Base-by-base conservation (phyloP, 1,140 invertebrate species). In the Drosophila azteca region DNA sequence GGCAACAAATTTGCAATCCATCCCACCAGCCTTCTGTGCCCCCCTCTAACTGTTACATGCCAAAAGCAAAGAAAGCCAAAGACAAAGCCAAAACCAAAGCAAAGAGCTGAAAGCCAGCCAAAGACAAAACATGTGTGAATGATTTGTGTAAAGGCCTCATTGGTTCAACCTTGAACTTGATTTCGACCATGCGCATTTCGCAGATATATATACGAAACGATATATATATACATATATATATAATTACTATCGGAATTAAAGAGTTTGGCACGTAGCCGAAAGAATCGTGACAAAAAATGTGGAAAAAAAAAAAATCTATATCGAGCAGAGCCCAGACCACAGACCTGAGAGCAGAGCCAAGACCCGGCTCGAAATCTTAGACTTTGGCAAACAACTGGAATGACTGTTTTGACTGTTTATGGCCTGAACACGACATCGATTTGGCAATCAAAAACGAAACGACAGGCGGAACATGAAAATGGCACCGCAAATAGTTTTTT, bases 211-310 rank as follows among this genome's bases (percentile, higher is more conserved):
- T 29, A 29, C 6, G 7, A 29, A n/a, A n/a, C n/a, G n/a, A n/a
- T n/a, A n/a, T n/a, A n/a, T 6, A 31, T 39, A 29, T 68, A 29
- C 13, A 53, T 22, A 46, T 54, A 45, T 69, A 81, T 80, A 77
- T 81, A 77, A 72, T 81, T 63, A 63, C 54, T 45, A 72, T 63
- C 31, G 26, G 46, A 50, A 57, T 69, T 52, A 31, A 61, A 73
- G 58, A 73, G 65, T 66, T 72, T 85, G 77, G 81, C 81, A 83
- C 81, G 63, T 62, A 68, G 55, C 69, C 45, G 39, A 29, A 49
- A 73, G 58, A 85, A 80, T 84, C 81, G 80, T 85, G 80, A 85
- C 80, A 77, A 85, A 77, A 70, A 68, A 77, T 80, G 85, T 58
- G 71, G 35, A 76, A 29, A 9, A 26, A 68, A 24, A 44, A 45